These are phyloP conservation scores for Charadrius vociferus DNA, from an alignment of 2,113 vertebrate genomes.

Conservation along the genomic window DNA sequence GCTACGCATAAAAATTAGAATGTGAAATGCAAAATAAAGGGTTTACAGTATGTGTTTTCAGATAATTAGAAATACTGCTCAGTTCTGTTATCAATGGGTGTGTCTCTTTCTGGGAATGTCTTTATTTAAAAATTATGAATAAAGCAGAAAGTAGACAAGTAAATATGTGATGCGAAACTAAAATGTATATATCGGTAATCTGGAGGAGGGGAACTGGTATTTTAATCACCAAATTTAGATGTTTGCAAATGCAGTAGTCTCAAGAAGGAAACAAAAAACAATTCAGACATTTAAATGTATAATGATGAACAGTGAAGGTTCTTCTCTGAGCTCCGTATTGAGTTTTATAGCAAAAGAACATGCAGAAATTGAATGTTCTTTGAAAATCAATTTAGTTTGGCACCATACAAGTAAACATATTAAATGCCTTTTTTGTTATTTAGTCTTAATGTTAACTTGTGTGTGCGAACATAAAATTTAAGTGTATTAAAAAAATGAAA, in stretches of 20 bases:
- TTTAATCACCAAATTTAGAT: not conserved
- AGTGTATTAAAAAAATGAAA: not conserved
- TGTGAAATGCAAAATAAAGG: not conserved
- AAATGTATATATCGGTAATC: not conserved
- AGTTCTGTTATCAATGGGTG: not conserved
- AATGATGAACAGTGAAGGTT: not conserved
- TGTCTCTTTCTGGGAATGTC: not conserved
- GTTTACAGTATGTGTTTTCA: not conserved
- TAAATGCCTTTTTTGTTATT: not conserved
- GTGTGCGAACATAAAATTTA: not conserved
- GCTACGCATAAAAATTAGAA: not conserved
- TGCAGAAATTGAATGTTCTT: not conserved
- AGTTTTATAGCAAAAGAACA: not conserved
- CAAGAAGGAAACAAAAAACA: not conserved
- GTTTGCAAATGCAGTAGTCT: not conserved
- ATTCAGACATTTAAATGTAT: not conserved
- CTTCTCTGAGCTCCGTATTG: not conserved
- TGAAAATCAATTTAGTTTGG: not conserved
- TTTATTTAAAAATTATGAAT: not conserved
- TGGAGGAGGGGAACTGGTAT: not conserved
- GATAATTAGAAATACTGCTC: not conserved
- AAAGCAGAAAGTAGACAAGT: not conserved
- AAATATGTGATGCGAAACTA: not conserved
- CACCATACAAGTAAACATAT: not conserved
- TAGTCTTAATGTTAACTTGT: not conserved